A percentile compares a stretch with the other conserved stretches of the same genome.
phyloP scores from a whole-genome alignment of 1,140 invertebrate species.

The Papilio polytes region DNA sequence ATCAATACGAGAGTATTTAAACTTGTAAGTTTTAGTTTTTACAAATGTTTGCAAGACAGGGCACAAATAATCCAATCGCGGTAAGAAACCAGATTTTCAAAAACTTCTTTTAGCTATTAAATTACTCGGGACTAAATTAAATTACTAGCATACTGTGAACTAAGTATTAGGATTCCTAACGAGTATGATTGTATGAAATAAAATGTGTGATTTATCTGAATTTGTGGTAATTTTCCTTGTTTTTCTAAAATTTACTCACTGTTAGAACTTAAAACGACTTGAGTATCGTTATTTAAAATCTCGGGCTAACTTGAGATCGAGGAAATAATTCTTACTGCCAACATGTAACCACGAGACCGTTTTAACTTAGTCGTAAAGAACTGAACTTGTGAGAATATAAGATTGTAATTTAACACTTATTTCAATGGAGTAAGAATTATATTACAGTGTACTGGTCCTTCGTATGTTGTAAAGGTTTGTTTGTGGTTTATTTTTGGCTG shows the following conservation, averaged over 20 bases:
- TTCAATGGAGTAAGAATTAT: neutral
- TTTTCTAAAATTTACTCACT: neutral
- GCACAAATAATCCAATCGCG: too few species aligned
- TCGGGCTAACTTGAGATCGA: constrained; percentile 54
- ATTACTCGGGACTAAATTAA: too few species aligned
- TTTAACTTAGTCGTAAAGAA: constrained; percentile 1
- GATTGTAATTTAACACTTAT: constrained; percentile 8
- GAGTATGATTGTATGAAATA: neutral
- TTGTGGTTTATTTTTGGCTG: constrained; percentile 79
- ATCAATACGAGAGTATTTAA: too few species aligned
- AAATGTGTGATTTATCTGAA: neutral
- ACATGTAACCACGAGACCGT: constrained; percentile 66
- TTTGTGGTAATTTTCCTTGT: neutral
- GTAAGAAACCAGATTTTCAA: too few species aligned
- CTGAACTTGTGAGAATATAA: neutral
- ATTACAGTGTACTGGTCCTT: constrained; percentile 34
- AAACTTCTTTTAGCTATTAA: too few species aligned
- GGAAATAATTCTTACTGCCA: constrained; percentile 68
- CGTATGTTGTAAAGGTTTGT: constrained; percentile 30
- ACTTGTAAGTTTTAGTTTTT: too few species aligned
- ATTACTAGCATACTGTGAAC: too few species aligned
- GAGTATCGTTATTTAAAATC: constrained; percentile 60
- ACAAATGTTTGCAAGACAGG: too few species aligned
- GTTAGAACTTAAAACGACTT: constrained; percentile 41
- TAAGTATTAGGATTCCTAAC: neutral